Conservation (phyloP, 2,888 invertebrate genomes). For the Conistra vaccinii region DNA sequence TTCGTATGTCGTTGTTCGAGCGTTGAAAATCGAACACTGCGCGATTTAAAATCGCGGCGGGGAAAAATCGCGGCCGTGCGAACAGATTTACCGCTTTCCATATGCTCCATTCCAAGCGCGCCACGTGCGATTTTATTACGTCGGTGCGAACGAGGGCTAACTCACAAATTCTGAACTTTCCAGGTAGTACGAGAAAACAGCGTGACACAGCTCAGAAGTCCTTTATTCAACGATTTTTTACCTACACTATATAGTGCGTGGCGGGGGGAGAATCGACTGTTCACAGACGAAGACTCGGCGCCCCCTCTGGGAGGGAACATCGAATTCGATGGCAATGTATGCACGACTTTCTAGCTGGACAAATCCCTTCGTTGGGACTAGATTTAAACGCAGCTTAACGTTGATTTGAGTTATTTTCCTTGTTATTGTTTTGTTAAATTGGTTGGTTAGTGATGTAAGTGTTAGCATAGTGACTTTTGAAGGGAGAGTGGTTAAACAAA, state of each 20-base stretch:
- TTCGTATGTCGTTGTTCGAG: no score
- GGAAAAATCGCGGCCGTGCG: no score
- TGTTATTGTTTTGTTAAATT: constrained; percentile 61
- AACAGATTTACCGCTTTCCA: no score
- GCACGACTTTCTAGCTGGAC: constrained; percentile 81
- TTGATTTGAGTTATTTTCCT: constrained; percentile 36
- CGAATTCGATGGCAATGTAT: constrained; percentile 86
- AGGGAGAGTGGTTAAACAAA: neutral
- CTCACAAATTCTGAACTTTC: constrained; percentile 49
- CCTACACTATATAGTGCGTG: constrained; percentile 86
- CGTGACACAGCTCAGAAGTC: constrained; percentile 75
- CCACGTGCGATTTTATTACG: no score
- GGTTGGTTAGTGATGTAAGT: constrained; percentile 53
- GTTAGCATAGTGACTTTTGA: constrained; percentile 22
- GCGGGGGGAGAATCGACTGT: constrained; percentile 76
- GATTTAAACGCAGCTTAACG: constrained; percentile 58
- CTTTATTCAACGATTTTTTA: constrained; percentile 87
- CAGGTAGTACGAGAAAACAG: constrained; percentile 85
- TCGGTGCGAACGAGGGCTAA: no score
- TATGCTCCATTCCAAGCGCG: no score
- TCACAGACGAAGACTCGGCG: constrained; percentile 71
- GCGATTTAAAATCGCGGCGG: no score
- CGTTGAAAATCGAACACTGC: no score
- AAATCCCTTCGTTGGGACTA: constrained; percentile 29
- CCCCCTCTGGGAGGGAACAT: constrained; percentile 75